Evolutionary conservation across 2,113 vertebrate species (phyloP).

Genomic region (Petrocephalus zakoni): DNA sequence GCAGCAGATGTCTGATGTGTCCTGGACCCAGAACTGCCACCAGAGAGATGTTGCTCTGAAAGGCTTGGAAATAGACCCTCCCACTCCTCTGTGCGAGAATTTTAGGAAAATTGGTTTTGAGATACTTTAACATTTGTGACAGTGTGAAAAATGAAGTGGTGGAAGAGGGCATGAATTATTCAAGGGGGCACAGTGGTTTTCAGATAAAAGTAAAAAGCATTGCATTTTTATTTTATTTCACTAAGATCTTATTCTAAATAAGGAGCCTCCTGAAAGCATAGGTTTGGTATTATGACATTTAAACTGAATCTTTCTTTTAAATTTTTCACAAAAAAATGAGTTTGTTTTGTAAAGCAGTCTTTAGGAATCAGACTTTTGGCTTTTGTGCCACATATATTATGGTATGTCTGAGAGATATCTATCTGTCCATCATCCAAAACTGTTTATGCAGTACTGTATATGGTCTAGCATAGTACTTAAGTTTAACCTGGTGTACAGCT

Average conservation of each 20-base stretch:
- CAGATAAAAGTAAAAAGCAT: not conserved
- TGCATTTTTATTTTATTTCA: not conserved
- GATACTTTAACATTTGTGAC: not conserved
- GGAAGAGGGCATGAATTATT: constrained; percentile 14
- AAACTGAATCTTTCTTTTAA: not conserved
- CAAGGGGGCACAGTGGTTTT: not conserved
- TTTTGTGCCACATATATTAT: not conserved
- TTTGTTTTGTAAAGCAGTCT: not conserved
- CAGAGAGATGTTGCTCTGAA: not conserved
- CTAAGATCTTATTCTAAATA: not conserved
- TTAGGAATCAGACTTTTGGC: not conserved
- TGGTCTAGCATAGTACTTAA: not conserved
- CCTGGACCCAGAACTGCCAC: not conserved
- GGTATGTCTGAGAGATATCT: not conserved
- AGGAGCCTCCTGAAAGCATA: not conserved
- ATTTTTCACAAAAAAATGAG: not conserved
- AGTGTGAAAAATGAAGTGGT: not conserved
- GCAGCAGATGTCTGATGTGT: not conserved
- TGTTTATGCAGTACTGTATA: not conserved
- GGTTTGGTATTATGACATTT: not conserved
- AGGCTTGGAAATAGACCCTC: not conserved
- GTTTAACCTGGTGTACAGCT: not conserved
- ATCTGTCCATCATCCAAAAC: not conserved
- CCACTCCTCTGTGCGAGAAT: not conserved
- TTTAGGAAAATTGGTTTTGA: not conserved